Evolutionary conservation across 2,888 invertebrate species (phyloP), one percentile per base, ranked within the genome.

Genomic region (Candidula unifasciata): DNA sequence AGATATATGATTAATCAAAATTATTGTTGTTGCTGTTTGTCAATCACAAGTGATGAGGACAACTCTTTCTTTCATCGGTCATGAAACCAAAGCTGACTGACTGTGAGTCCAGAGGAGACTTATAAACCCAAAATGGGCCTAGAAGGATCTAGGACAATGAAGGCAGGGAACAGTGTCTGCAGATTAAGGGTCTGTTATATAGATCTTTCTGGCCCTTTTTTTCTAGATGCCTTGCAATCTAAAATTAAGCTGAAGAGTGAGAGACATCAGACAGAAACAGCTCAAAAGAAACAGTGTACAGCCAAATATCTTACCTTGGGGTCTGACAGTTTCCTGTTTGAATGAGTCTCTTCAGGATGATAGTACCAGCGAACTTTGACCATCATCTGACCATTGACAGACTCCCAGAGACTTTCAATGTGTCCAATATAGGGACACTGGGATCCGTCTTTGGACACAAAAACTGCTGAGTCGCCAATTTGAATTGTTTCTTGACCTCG

Each of bases 361-460:
- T 98, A 98, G 94, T 97, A 98, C 98, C 98, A 98, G 92, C 97
- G 96, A 79, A 98, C 98, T 89, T 96, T 96, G 73, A 98, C 98
- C 73, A 97, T 96, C 97, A 97, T 98, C 92, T 96, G 97, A 60
- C 96, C 96, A 66, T 96, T 96, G 92, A 96, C 96, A 16, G 96
- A 96, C 94, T 98, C 97, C 98, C 98, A 98, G 95, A 98, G 96
- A 87, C 97, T 96, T 93, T 97, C 97, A 86, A 98, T 97, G 86
- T 96, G 96, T 0, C 98, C 98, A 92, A 98, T 97, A 94, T 97
- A 98, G 0, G 98, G 98, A 89, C 98, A 95, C 94, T 97, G 97
- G 44, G 97, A 96, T 85, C 97, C 95, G 3, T 97, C 97, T 69
- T 97, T 97, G 0, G 98, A 98, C 90, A 98, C 95, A 94, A 98